Evolutionary conservation across 2,113 vertebrate genomes (phyloP).

Genomic region (human): GRCh38 chr14:80085501-80086000

Average conservation of each 20-base stretch:
- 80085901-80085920: neutral
- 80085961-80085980: neutral
- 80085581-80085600: neutral
- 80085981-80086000: neutral
- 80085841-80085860: neutral
- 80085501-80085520: neutral
- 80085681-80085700: no score
- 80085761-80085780: neutral
- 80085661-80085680: rapidly evolving
- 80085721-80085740: neutral
- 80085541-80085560: neutral
- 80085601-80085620: neutral
- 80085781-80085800: neutral
- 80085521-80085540: neutral
- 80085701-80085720: neutral
- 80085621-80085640: neutral
- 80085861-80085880: neutral
- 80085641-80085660: neutral
- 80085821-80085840: neutral
- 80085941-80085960: neutral
- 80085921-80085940: neutral
- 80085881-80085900: neutral
- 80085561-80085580: neutral
- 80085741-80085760: neutral
- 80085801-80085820: neutral